These are phyloP conservation scores for Meleagris gallopavo DNA, from an alignment of 2,113 vertebrate genomes.

Conservation along the genomic window DNA sequence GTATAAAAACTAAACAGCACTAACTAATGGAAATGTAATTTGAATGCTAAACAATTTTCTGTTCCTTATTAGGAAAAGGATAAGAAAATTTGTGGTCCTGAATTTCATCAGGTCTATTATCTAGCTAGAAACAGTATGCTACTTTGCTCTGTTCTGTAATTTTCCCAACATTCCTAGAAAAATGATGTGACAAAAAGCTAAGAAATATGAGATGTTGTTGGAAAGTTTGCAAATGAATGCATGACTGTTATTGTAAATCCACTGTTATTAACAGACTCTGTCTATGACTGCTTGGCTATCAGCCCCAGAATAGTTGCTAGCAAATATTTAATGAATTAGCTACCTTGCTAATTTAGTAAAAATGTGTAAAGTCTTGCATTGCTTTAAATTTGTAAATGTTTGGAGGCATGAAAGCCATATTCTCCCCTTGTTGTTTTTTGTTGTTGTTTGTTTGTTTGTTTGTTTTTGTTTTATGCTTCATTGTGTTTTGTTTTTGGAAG, in stretches of 20 bases:
- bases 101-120: background rate
- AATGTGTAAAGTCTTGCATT: background rate
- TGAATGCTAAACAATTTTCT: background rate
- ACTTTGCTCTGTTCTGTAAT: background rate
- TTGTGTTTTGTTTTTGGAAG: too few species aligned
- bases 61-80: background rate
- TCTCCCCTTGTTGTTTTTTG: background rate
- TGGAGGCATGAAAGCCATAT: background rate
- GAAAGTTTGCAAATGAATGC: background rate
- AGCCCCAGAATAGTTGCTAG: background rate
- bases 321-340: background rate
- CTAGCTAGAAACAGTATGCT: background rate
- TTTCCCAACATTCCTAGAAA: background rate
- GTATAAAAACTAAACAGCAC: background rate
- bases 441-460: background rate
- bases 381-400: background rate
- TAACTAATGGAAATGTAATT: background rate
- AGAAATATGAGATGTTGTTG: background rate
- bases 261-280: background rate
- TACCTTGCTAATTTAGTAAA: background rate
- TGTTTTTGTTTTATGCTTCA: background rate
- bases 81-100: background rate
- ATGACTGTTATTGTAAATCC: background rate
- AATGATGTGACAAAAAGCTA: background rate
- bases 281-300: background rate